Conservation (phyloP, 2,797 vertebrate species). For the Cichlasoma orientale region DNA sequence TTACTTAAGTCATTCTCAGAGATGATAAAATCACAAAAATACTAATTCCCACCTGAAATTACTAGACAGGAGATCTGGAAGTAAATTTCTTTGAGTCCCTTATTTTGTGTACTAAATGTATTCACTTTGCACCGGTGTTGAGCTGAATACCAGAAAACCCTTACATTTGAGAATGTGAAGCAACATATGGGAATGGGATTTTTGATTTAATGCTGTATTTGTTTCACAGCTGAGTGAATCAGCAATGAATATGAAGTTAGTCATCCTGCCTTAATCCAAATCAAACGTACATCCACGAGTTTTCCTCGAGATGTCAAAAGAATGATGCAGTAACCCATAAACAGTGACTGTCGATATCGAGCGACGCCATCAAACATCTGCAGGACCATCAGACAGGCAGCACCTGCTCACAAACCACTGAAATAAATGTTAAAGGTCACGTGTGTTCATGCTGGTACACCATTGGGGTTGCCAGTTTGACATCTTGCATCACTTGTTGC, state of each 20-base stretch:
- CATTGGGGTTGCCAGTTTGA: slow-evolving; percentile 23
- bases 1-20: no score
- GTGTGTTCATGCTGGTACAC: slow-evolving; percentile 3
- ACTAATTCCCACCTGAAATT: no score
- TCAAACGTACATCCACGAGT: neutral
- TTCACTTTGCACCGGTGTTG: no score
- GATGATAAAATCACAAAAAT: no score
- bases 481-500: slow-evolving; percentile 38
- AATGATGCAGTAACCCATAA: slow-evolving; percentile 46
- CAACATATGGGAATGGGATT: no score
- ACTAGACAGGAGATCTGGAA: no score
- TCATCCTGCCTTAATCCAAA: neutral
- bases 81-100: no score
- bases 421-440: slow-evolving; percentile 44
- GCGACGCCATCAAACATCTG: slow-evolving; percentile 7
- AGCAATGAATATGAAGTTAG: neutral
- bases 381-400: slow-evolving; percentile 27
- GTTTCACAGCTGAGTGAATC: no score
- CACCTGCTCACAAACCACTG: slow-evolving; percentile 29
- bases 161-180: no score
- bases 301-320: slow-evolving; percentile 31
- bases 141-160: no score
- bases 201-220: no score
- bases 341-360: neutral
- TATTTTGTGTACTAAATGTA: no score